Evolutionary conservation across 2,113 vertebrate species (phyloP).

Genomic region (Pantherophis guttatus): DNA sequence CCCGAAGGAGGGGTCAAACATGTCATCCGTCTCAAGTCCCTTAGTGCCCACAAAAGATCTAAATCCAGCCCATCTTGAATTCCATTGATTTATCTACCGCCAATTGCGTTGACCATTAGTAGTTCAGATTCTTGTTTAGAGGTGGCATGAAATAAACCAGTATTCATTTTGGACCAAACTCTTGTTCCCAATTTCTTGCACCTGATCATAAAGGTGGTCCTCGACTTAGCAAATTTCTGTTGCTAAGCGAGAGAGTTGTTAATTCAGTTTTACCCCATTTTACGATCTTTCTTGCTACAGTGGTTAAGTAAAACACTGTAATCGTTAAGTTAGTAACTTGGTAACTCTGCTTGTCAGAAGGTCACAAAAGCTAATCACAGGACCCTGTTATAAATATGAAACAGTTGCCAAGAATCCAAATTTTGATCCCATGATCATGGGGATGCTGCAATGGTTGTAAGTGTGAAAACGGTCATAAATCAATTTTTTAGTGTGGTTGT

Average conservation of each 20-base stretch:
- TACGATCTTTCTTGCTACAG: neutral
- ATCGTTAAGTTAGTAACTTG: neutral
- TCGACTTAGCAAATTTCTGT: neutral
- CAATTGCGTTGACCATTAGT: neutral
- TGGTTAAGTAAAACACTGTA: neutral
- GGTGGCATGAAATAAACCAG: no score
- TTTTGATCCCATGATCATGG: neutral
- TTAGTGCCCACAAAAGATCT: neutral
- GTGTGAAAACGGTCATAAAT: neutral
- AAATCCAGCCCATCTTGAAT: neutral
- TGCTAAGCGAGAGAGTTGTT: neutral
- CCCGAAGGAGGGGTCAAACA: neutral
- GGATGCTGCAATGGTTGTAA: neutral
- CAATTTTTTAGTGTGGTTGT: neutral
- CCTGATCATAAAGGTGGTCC: neutral
- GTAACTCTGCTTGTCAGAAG: neutral
- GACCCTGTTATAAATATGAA: neutral
- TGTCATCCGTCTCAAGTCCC: neutral
- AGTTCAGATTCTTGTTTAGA: neutral
- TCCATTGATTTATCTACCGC: neutral
- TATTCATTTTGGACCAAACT: neutral
- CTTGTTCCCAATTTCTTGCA: neutral
- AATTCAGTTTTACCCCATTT: neutral
- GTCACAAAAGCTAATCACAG: neutral
- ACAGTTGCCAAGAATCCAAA: neutral